Base-by-base conservation (phyloP, 2,113 vertebrate genomes). In the Anoplopoma fimbria region DNA sequence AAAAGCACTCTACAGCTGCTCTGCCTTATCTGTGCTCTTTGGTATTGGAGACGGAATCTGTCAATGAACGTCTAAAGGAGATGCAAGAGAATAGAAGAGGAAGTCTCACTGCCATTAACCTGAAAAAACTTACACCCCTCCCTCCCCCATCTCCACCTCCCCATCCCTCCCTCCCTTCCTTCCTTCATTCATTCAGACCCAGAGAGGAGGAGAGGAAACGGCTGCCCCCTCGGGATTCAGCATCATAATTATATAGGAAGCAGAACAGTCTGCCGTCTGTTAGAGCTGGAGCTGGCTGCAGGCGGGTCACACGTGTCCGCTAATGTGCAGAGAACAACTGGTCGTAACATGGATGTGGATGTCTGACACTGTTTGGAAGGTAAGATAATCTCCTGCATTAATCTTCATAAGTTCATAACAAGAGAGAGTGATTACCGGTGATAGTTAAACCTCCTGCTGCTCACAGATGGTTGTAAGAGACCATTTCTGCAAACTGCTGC, bases 211-310 rank as follows among this genome's bases (percentile, higher is more conserved):
- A 78, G 85, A 93, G 90, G 90, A 93, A 93, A 17, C 93, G 68
- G 82, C 88, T 73, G 76, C 87, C 79, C 89, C 86, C 90, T 79
- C 75, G 0, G 89, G 84, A 91, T 79, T 84, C 67, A 75, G 73
- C 83, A 85, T 79, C 74, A 81, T 78, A 87, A 86, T 89, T 81
- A 88, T 90, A 92, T 82, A 88, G 90, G 84, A 90, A 82, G 91
- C 83, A 21, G 87, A 83, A 12, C 64, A 80, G 89, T 12, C 87
- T 67, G 78, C 72, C 62, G 49, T 86, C 84, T 87, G 83, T 83
- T 36, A 64, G 75, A 84, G 86, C 74, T 42, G 73, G 55, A 73
- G 69, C 57, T 29, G 74, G 85, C 88, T 84, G 87, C 79, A 51
- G 58, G 51, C 74, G 31, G 68, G 36, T 60, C 71, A 62, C 61